phyloP scores from a whole-genome alignment of 2,888 invertebrate genomes.

The Chironomus tentans region DNA sequence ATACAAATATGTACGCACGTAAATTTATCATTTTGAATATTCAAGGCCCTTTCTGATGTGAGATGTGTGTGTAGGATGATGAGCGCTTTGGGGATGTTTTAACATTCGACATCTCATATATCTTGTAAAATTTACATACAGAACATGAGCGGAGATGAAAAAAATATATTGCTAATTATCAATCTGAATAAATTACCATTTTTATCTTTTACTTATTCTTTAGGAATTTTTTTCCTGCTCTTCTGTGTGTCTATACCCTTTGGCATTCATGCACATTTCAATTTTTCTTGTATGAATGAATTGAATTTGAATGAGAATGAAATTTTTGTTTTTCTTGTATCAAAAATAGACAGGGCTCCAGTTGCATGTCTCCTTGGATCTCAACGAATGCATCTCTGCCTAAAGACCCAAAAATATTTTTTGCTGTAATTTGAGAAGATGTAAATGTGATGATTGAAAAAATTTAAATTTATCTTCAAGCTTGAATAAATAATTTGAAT shows the following conservation, averaged over 20 bases:
- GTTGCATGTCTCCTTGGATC: too few relatives aligned
- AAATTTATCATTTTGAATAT: not conserved
- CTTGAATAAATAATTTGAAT: too few relatives aligned
- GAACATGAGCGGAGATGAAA: not conserved
- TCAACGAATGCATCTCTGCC: too few relatives aligned
- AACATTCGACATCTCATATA: too few relatives aligned
- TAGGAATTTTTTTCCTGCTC: not conserved
- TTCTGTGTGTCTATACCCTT: not conserved
- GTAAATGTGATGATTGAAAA: too few relatives aligned
- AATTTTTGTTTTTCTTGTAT: too few relatives aligned
- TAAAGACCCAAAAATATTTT: too few relatives aligned
- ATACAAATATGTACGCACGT: not conserved
- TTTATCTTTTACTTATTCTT: not conserved
- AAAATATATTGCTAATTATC: conserved; percentile 5
- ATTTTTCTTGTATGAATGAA: too few relatives aligned
- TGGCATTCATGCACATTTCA: not conserved
- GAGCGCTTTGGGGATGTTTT: not conserved
- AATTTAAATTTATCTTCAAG: too few relatives aligned
- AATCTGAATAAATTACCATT: conserved; percentile 9
- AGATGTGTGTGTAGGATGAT: not conserved
- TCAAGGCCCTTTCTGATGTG: not conserved
- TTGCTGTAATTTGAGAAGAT: too few relatives aligned
- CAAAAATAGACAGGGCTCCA: too few relatives aligned
- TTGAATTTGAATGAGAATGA: too few relatives aligned
- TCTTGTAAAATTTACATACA: not conserved